A percentile compares a stretch with the other conserved stretches of the same genome.
These are phyloP conservation scores for Myotis yumanensis DNA, from an alignment of 2,113 vertebrate species.

Conservation along the genomic window DNA sequence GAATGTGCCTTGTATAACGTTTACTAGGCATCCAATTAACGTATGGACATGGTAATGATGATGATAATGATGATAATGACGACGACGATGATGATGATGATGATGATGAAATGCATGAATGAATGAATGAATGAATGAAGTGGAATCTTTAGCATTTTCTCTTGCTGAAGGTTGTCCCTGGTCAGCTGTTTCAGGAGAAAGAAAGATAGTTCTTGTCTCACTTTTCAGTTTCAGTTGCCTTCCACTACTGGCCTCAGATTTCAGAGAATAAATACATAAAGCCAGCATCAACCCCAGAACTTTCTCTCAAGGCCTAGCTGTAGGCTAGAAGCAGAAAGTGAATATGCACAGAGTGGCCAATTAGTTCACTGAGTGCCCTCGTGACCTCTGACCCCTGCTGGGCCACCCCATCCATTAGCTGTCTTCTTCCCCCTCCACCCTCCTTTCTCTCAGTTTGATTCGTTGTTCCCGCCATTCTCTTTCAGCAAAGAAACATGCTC, in stretches of 20 bases:
- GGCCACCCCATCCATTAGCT: conserved; percentile 91
- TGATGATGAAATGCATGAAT: not conserved
- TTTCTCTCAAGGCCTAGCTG: conserved; percentile 65
- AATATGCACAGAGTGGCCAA: conserved; percentile 90
- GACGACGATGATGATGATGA: not conserved
- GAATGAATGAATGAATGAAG: not conserved
- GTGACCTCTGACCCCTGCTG: conserved; percentile 96
- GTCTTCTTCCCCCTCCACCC: conserved; percentile 74
- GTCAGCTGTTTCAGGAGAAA: not conserved
- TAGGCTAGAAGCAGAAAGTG: conserved; percentile 71
- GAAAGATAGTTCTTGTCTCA: not conserved
- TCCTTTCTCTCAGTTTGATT: conserved; percentile 92
- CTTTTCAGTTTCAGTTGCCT: conserved; percentile 25
- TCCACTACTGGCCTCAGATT: not conserved
- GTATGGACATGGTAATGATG: not conserved
- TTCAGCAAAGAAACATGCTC: conserved; percentile 90
- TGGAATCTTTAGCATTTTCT: not conserved
- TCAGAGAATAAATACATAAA: conserved; percentile 42
- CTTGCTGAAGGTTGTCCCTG: not conserved
- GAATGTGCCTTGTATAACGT: not conserved
- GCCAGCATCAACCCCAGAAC: not conserved
- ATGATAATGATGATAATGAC: not conserved
- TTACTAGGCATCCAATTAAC: not conserved
- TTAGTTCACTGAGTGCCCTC: conserved; percentile 91
- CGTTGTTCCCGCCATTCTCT: conserved; percentile 93